Evolutionary conservation across 2,888 invertebrate genomes (phyloP), one percentile per base, ranked within the genome.

Genomic region (Mythimna ferrago): DNA sequence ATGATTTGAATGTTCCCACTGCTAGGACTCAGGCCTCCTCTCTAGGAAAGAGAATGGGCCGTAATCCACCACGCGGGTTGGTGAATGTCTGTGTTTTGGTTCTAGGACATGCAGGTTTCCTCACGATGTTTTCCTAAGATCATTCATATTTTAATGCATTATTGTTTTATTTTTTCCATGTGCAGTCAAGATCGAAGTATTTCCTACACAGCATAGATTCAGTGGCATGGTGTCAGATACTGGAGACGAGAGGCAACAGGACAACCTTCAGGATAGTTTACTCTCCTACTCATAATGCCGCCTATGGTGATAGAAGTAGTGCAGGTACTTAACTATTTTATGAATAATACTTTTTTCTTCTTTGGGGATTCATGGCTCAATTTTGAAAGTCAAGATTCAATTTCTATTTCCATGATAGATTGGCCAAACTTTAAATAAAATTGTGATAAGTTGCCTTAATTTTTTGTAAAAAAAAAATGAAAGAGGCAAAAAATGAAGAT

Each of bases 131-230:
- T 26, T 26, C 26, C 26, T 26, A 2, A 26, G 26, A 26, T 1
- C 26, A 26, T 26, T 26, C 26, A 16, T 48, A 14, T n/a, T 53
- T 10, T 53, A 7, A 14, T 21, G 16, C 35, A 41, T 16, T 16
- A 14, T 61, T 16, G 3, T 65, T 74, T 7, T 21, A 1, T 66
- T 71, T 56, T 85, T 89, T 83, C 53, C 71, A 74, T 73, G 61
- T 71, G 67, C 93, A 97, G 97, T 93, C 96, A 61, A 97, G 97
- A 89, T 97, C 98, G 85, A 98, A 98, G 89, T 98, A 99, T 58
- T 97, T 98, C 67, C 98, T 98, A 78, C 98, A 98, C 93, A 98
- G 98, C 83, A 98, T 99, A 90, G 99, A 99, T 91, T 97, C 97
- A 35, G 97, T 99, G 73, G 99, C 98, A 0, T 98, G 98, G 96